Percentiles rank a stretch among this genome's conserved stretches.
phyloP scores from a whole-genome alignment of 2,797 vertebrate species.

The Acipenser oxyrinchus region DNA sequence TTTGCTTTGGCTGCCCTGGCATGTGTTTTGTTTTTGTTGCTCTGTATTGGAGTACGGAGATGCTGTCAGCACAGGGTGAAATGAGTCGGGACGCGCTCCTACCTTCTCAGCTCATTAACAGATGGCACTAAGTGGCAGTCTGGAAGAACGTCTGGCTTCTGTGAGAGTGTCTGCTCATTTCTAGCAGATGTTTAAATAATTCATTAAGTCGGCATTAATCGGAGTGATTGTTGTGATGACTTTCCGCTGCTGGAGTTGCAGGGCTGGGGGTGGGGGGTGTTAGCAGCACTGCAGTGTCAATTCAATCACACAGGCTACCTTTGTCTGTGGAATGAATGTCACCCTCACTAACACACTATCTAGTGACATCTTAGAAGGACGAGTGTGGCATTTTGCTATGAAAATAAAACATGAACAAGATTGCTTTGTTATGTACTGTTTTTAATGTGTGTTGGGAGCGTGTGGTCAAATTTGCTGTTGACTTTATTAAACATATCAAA shows the following conservation, averaged over 20 bases:
- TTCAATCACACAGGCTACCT: not conserved
- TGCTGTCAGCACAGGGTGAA: not conserved
- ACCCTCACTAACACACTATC: too few species aligned
- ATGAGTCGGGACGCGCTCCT: not conserved
- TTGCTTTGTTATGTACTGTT: too few species aligned
- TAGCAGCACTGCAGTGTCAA: not conserved
- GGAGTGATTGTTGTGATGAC: slow-evolving; percentile 5
- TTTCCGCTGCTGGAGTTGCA: not conserved
- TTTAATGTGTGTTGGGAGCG: too few species aligned
- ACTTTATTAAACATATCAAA: too few species aligned
- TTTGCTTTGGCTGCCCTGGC: too few species aligned
- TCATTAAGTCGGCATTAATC: not conserved
- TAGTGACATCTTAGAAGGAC: too few species aligned
- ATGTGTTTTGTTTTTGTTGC: not conserved
- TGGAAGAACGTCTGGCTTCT: not conserved
- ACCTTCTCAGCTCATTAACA: not conserved
- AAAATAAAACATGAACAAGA: too few species aligned
- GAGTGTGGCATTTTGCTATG: too few species aligned
- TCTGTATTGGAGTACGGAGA: not conserved
- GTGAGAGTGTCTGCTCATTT: not conserved
- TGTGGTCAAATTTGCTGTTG: too few species aligned
- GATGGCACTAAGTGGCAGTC: not conserved
- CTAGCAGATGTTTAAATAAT: slow-evolving; percentile 9
- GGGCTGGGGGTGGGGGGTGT: not conserved
- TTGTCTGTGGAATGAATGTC: not conserved